These are phyloP conservation scores for Microtus ochrogaster DNA, from an alignment of 2,113 vertebrate species.

Conservation along the genomic window DNA sequence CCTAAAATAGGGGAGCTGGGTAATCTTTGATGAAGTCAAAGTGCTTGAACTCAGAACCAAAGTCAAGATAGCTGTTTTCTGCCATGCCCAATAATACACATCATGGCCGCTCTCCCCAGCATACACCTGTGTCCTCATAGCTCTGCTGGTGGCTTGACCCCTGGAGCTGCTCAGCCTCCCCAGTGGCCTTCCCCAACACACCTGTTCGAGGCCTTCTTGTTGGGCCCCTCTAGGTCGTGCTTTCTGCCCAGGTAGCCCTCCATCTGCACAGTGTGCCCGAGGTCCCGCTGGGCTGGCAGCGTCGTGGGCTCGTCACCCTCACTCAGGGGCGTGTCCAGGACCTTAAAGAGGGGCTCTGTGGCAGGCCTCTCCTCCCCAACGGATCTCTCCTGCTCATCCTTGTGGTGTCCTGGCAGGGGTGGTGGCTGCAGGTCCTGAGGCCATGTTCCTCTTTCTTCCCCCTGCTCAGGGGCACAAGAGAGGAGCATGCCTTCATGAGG, in stretches of 20 bases:
- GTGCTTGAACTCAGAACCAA: not conserved
- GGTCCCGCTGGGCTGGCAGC: slow-evolving; percentile 83
- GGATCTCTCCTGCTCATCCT: slow-evolving; percentile 38
- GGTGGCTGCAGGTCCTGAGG: slow-evolving; percentile 60
- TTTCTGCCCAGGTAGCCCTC: slow-evolving; percentile 95
- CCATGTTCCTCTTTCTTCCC: slow-evolving; percentile 62
- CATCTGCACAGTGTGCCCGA: slow-evolving; percentile 86
- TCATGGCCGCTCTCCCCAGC: not conserved
- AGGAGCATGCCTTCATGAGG: slow-evolving; percentile 19
- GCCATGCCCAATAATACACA: not conserved
- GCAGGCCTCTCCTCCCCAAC: slow-evolving; percentile 51
- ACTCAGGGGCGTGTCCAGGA: slow-evolving; percentile 78
- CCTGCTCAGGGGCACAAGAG: slow-evolving; percentile 66
- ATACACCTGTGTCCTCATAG: rapidly evolving
- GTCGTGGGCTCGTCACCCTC: slow-evolving; percentile 84
- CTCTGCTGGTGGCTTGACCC: not conserved
- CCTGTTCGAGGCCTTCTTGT: slow-evolving; percentile 96
- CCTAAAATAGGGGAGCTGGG: not conserved
- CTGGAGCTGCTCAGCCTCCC: not conserved
- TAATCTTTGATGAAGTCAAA: not conserved
- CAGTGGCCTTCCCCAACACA: slow-evolving; percentile 52
- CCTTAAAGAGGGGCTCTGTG: slow-evolving; percentile 74
- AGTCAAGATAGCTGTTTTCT: not conserved
- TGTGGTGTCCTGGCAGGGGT: not conserved
- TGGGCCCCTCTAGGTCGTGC: slow-evolving; percentile 93